Evolutionary conservation across 1,140 invertebrate species (phyloP).

Genomic region (Muscidifurax raptorellus): DNA sequence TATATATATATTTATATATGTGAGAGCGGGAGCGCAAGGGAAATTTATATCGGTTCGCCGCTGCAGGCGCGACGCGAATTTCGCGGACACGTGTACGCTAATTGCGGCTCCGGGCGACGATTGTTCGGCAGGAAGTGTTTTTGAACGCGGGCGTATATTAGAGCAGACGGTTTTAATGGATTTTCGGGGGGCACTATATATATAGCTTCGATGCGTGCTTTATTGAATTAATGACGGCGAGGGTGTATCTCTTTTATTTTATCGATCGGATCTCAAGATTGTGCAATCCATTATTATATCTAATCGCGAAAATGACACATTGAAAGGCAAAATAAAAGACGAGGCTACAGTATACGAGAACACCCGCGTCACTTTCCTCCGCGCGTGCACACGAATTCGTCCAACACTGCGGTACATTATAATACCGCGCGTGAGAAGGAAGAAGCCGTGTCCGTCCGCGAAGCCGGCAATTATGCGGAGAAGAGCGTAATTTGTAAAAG

Average conservation of each 20-base stretch:
- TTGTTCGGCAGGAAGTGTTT: neutral
- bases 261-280: no score
- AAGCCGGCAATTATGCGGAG: conserved; percentile 32
- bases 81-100: neutral
- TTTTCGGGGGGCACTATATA: neutral
- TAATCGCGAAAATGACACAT: no score
- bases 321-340: neutral
- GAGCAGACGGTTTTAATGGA: neutral
- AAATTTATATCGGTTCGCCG: neutral
- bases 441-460: neutral
- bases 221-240: neutral
- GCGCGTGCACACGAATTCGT: no score
- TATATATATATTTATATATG: no score
- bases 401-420: neutral
- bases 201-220: neutral
- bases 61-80: neutral
- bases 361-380: neutral
- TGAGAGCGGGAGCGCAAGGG: neutral
- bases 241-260: no score
- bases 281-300: no score
- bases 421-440: neutral
- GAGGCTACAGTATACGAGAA: neutral
- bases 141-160: neutral
- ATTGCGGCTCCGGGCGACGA: neutral
- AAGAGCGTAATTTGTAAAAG: conserved; percentile 27